Evolutionary conservation across 2,888 invertebrate genomes (phyloP), one percentile per base, ranked within the genome.

Genomic region (Cosmopolites sordidus): DNA sequence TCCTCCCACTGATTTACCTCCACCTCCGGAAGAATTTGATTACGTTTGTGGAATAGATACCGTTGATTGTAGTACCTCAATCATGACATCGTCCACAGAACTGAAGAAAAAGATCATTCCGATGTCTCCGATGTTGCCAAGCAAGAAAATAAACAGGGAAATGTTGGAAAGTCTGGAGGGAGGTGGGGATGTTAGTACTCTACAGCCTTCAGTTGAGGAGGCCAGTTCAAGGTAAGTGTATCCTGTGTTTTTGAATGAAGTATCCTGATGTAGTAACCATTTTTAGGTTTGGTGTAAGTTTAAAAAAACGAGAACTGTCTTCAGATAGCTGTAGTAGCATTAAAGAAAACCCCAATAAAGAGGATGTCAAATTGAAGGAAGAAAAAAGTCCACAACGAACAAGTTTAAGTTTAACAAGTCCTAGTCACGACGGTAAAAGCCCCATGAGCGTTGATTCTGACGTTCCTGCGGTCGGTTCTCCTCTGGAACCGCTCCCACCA

Each of bases 1-100:
- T 14, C 92, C 91, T 0, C 91, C 91, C 0, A 78, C 84, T 3
- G 89, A 88, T 66, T 74, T 88, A 45, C 89, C 89, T 1, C 90
- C 90, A 14, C 89, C 89, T 1, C 85, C 87, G 0, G 86, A 84
- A 66, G 85, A 85, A 51, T 76, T 79, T 62, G 74, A 75, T 43
- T 74, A 73, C n/a, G 27, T 55, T 3, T 58, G 59, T 9, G 59
- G 64, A 4, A 55, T 64, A 3, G 69, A 70, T 43, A 58, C 64
- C 33, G 63, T 66, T 14, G 69, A 72, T 53, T 66, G 66, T 30
- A 62, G 63, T 43, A 61, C 61, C 6, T 59, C 62, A 3, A 44
- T 57, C 4, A 62, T 66, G 70, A 67, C 68, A 1, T 61, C 67
- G 4, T 71, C 72, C 1, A 59, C 68, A 6, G 71, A 71, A 60